Conservation (phyloP, 2,797 vertebrate genomes). For the Syngnathus rostellatus region DNA sequence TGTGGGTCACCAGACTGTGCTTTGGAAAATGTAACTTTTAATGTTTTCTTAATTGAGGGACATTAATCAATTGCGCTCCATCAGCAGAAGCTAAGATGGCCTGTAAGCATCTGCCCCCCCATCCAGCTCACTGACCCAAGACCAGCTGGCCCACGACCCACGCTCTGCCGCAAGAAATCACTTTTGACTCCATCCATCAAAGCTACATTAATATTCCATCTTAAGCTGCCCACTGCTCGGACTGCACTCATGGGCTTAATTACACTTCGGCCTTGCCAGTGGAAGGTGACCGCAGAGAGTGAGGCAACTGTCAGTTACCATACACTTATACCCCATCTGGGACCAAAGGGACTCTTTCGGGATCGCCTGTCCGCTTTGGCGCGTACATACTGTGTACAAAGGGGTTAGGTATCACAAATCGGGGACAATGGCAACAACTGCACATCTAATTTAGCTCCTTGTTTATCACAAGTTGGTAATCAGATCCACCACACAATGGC, state of each 20-base stretch:
- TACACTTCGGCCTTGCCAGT: constrained; percentile 56
- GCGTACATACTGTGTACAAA: constrained; percentile 42
- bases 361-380: constrained; percentile 47
- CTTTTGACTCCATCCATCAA: constrained; percentile 77
- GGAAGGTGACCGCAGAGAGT: constrained; percentile 55
- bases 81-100: constrained; percentile 61
- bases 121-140: constrained; percentile 51
- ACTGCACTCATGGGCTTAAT: constrained; percentile 60
- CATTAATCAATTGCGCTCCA: constrained; percentile 72
- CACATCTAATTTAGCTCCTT: constrained; percentile 75
- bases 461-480: constrained; percentile 75
- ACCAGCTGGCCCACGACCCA: constrained; percentile 73
- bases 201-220: constrained; percentile 73
- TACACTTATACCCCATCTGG: constrained; percentile 66
- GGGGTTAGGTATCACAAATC: constrained; percentile 69
- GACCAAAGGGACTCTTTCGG: constrained; percentile 51
- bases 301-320: constrained; percentile 64
- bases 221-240: constrained; percentile 57
- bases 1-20: constrained; percentile 54
- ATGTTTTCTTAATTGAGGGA: constrained; percentile 69
- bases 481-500: constrained; percentile 67
- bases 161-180: constrained; percentile 69
- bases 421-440: constrained; percentile 79
- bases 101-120: constrained; percentile 57
- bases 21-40: constrained; percentile 64